These are phyloP conservation scores for Yponomeuta malinellus DNA, from an alignment of 2,888 invertebrate species.

Conservation along the genomic window DNA sequence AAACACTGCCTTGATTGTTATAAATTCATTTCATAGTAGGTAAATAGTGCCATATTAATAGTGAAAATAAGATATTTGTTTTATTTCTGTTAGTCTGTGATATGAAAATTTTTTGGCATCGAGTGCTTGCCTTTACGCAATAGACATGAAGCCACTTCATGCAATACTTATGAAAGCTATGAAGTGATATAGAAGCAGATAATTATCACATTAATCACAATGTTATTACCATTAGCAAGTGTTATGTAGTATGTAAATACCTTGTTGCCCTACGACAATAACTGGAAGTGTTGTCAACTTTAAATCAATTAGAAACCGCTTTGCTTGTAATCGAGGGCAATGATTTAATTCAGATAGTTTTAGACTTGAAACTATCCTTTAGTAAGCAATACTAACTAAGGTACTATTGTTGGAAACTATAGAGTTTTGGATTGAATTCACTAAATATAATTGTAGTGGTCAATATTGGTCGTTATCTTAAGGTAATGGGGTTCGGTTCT, in stretches of 20 bases:
- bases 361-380: neutral
- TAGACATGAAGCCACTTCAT: conserved; percentile 4
- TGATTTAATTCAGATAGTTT: neutral
- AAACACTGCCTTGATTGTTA: conserved; percentile 51
- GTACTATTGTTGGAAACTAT: neutral
- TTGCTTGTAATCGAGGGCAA: neutral
- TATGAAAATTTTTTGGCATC: conserved; percentile 56
- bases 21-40: conserved; percentile 45
- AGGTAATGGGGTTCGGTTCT: neutral
- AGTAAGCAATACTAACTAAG: conserved; percentile 5
- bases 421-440: conserved; percentile 5
- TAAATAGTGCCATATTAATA: conserved; percentile 68
- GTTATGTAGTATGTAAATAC: conserved; percentile 12
- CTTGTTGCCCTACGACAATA: conserved; percentile 8
- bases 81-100: conserved; percentile 71
- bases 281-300: neutral
- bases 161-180: neutral
- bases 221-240: conserved; percentile 1
- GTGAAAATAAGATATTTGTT: conserved; percentile 50
- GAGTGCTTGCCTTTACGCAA: conserved; percentile 45
- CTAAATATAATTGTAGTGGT: conserved; percentile 1
- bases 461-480: neutral
- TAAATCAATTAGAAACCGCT: neutral
- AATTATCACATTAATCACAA: conserved; percentile 9
- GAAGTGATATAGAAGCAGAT: neutral